phyloP scores from a whole-genome alignment of 2,888 invertebrate species.

The Dascillus cervinus region DNA sequence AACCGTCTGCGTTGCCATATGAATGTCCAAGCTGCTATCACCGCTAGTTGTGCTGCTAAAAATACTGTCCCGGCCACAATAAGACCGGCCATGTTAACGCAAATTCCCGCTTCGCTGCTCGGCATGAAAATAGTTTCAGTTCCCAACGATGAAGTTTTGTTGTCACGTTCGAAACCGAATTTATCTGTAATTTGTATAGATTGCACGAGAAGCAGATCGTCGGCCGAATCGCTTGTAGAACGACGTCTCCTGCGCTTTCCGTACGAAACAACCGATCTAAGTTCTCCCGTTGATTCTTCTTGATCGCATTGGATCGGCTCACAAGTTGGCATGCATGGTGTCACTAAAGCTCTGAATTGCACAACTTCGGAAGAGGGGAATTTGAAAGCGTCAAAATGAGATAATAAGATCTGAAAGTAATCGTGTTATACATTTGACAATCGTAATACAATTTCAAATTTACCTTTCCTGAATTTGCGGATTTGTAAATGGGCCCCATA shows the following conservation, averaged over 20 bases:
- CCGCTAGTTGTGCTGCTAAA: slow-evolving; percentile 77
- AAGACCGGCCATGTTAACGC: slow-evolving; percentile 72
- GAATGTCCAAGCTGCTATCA: slow-evolving; percentile 83
- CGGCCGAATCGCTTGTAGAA: slow-evolving; percentile 52
- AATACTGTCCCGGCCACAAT: slow-evolving; percentile 81
- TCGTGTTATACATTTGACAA: neutral
- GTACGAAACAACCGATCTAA: slow-evolving; percentile 74
- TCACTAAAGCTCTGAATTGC: slow-evolving; percentile 91
- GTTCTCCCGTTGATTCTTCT: slow-evolving; percentile 74
- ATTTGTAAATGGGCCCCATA: slow-evolving; percentile 87
- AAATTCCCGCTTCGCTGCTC: slow-evolving; percentile 53
- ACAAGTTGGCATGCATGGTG: slow-evolving; percentile 89
- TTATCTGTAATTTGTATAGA: slow-evolving; percentile 90
- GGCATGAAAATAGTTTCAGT: slow-evolving; percentile 67
- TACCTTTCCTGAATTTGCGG: slow-evolving; percentile 71
- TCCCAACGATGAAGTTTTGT: slow-evolving; percentile 48
- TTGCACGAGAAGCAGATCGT: slow-evolving; percentile 81
- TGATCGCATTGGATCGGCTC: slow-evolving; percentile 87
- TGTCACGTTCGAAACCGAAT: slow-evolving; percentile 73
- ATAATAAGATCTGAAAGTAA: slow-evolving; percentile 63
- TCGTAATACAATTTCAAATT: slow-evolving; percentile 18
- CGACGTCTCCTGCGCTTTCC: slow-evolving; percentile 70
- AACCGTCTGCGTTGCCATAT: slow-evolving; percentile 72
- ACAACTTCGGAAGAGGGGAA: slow-evolving; percentile 93
- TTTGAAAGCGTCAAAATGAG: slow-evolving; percentile 93